Base-by-base conservation (phyloP, 2,888 invertebrate genomes). In the Dynastes maya region DNA sequence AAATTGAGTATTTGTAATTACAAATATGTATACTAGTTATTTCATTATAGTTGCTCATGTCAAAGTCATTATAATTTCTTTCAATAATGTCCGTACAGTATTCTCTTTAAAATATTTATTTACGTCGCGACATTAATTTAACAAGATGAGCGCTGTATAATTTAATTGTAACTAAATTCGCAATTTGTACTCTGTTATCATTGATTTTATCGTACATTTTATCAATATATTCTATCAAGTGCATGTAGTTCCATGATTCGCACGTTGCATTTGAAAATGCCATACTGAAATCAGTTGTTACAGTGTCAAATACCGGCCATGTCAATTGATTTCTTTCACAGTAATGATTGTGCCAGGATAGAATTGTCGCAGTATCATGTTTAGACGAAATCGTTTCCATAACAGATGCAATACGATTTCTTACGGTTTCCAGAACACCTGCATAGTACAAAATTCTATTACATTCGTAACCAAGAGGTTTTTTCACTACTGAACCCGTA, bases 371-470 rank as follows among this genome's bases (percentile, higher is more conserved):
- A 2, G 4, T 58, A 58, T 58, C 58, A n/a, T 16, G 58, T 16
- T 58, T 58, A 58, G 9, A 58, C 58, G 16, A 58, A 58, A 58
- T 58, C 58, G 16, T 58, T 58, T 16, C 22, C 58, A 58, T 22
- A 58, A 58, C 58, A 16, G n/a, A 22, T 22, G 58, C 58, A 58
- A 58, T 16, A 16, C 8, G 22, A 3, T 58, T 58, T 16, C 58
- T 22, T 22, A 22, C 22, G 22, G 22, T 22, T 22, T 22, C 22
- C 27, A 58, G 58, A 58, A 58, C 16, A 16, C 40, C 9, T n/a
- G n/a, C 58, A 58, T 58, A 58, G n/a, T 11, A 58, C 22, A 58
- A 58, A 58, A 58, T 58, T 58, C 58, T 58, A 11, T 58, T 58
- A n/a, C n/a, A 58, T 58, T 58, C n/a, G n/a, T 58, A 58, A 22